phyloP scores from a whole-genome alignment of 2,113 vertebrate genomes.

The Amphiprion percula region DNA sequence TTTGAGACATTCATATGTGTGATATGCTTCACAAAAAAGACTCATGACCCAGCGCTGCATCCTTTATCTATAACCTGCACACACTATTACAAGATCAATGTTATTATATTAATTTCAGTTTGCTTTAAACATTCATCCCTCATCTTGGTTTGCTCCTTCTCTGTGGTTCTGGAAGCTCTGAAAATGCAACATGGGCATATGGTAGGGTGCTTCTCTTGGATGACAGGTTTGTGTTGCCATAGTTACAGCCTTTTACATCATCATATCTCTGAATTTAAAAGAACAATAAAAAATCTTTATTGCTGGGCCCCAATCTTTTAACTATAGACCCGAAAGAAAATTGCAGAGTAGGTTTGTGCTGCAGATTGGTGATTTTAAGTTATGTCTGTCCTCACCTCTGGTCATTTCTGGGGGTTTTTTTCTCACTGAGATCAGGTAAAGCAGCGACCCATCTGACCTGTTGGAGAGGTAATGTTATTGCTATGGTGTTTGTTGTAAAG shows the following conservation, averaged over 20 bases:
- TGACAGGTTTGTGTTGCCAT: slow-evolving; percentile 66
- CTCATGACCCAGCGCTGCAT: neutral
- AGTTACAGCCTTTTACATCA: slow-evolving; percentile 61
- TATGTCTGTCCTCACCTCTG: neutral
- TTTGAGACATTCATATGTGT: neutral
- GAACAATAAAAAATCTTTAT: slow-evolving; percentile 3
- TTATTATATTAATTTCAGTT: too few relatives aligned
- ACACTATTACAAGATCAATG: neutral
- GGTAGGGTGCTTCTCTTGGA: slow-evolving; percentile 26
- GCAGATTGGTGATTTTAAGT: slow-evolving; percentile 1
- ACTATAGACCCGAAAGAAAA: slow-evolving; percentile 5
- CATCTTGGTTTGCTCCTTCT: neutral
- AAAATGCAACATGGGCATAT: slow-evolving; percentile 41
- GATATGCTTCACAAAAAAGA: neutral
- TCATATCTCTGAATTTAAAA: slow-evolving; percentile 36
- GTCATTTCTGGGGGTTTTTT: neutral
- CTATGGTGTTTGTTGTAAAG: slow-evolving; percentile 52
- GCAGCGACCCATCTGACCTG: slow-evolving; percentile 52
- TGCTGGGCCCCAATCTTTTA: neutral
- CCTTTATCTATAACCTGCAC: neutral
- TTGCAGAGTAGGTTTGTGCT: neutral
- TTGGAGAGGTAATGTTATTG: slow-evolving; percentile 50
- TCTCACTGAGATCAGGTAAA: neutral
- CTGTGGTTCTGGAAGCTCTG: slow-evolving; percentile 12
- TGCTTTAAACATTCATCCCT: too few relatives aligned